Evolutionary conservation across 2,113 vertebrate genomes (phyloP).

Genomic region (Alligator mississippiensis): DNA sequence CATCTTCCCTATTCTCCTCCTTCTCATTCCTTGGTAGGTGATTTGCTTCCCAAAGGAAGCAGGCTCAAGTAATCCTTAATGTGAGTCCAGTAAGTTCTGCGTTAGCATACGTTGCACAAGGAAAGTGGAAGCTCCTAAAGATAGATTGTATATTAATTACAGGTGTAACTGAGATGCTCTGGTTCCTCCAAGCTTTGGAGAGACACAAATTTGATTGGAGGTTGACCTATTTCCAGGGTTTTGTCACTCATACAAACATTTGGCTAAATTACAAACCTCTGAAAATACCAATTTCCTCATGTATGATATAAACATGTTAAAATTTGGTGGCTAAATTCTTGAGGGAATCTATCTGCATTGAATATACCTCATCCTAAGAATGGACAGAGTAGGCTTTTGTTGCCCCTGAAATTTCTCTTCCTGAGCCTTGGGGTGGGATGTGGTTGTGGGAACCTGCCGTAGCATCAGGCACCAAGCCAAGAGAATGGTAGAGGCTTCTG

Average conservation of each 20-base stretch:
- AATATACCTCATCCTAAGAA: neutral
- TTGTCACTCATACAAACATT: neutral
- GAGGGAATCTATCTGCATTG: neutral
- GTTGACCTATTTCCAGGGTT: neutral
- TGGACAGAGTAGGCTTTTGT: neutral
- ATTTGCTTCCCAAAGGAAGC: neutral
- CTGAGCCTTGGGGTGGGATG: too few relatives aligned
- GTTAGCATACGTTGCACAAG: neutral
- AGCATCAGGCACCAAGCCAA: neutral
- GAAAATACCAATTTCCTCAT: neutral
- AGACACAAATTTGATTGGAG: neutral
- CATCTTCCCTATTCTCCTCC: neutral
- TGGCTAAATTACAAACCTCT: neutral
- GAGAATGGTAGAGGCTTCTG: neutral
- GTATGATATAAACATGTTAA: neutral
- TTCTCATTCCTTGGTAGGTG: neutral
- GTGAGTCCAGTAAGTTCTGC: neutral
- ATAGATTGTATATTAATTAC: neutral
- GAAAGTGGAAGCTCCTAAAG: neutral
- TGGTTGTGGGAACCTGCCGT: neutral
- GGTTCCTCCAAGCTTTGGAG: neutral
- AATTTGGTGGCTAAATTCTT: neutral
- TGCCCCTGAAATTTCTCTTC: neutral
- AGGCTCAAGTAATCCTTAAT: neutral
- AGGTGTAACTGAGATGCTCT: neutral